These are phyloP conservation scores for Channa maculata DNA, from an alignment of 2,113 vertebrate genomes.

Conservation along the genomic window DNA sequence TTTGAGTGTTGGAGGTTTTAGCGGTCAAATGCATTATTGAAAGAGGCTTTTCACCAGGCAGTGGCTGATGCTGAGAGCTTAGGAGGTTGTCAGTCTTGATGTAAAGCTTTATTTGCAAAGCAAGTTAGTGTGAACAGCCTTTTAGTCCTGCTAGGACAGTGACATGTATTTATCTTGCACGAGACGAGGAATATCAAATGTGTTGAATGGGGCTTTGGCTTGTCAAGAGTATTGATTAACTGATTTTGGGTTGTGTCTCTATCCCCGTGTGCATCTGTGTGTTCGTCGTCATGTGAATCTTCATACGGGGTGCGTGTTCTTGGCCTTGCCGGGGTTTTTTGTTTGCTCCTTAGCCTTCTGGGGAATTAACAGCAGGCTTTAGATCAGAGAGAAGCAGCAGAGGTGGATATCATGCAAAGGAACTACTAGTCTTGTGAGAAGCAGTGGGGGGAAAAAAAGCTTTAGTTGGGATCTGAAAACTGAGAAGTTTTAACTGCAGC, in stretches of 20 bases:
- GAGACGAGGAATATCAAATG: constrained; percentile 75
- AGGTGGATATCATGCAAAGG: constrained; percentile 45
- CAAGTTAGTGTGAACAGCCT: constrained; percentile 72
- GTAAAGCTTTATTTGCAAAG: constrained; percentile 81
- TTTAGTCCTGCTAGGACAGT: constrained; percentile 70
- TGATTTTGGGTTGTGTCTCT: constrained; percentile 64
- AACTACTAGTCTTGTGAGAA: constrained; percentile 17
- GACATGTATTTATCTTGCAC: constrained; percentile 73
- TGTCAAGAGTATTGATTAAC: constrained; percentile 79
- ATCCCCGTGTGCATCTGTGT: constrained; percentile 14
- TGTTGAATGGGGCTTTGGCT: constrained; percentile 75
- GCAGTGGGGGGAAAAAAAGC: constrained; percentile 16
- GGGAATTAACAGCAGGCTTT: constrained; percentile 50
- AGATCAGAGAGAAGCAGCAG: constrained; percentile 49
- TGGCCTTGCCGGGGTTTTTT: constrained; percentile 30
- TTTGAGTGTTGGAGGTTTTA: constrained; percentile 68
- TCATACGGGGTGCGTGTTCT: neutral
- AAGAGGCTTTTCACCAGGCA: constrained; percentile 76
- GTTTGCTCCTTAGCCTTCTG: constrained; percentile 42
- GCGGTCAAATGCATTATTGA: constrained; percentile 77
- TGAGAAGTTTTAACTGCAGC: constrained; percentile 36
- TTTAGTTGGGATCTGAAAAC: constrained; percentile 34
- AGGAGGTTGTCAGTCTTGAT: constrained; percentile 77
- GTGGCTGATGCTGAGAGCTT: constrained; percentile 77
- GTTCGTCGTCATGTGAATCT: constrained; percentile 30